A percentile compares a stretch with the other conserved stretches of the same genome.
phyloP scores from a whole-genome alignment of 92 coral and sea anemone genomes.

The Blastomussa wellsi region DNA sequence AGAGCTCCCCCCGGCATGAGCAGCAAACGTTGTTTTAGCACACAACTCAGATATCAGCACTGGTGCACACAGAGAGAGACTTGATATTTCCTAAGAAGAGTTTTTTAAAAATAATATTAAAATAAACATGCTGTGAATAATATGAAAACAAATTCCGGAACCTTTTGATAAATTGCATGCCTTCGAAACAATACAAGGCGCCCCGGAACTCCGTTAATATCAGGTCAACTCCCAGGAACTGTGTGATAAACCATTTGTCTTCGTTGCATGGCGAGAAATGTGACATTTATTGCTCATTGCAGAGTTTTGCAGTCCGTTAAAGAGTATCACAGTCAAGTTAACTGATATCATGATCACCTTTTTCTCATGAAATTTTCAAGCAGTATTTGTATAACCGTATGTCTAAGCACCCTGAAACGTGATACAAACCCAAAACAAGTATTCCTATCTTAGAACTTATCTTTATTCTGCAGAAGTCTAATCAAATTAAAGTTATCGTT shows the following conservation, averaged over 20 bases:
- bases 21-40: not conserved
- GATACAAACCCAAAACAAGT: not conserved
- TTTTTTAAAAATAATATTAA: not conserved
- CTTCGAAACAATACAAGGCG: not conserved
- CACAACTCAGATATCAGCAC: not conserved
- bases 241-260: not conserved
- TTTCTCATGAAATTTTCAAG: not conserved
- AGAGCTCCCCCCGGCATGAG: not conserved
- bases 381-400: not conserved
- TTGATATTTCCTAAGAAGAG: not conserved
- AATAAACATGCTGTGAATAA: not conserved
- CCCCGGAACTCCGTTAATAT: not conserved
- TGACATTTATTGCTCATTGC: not conserved
- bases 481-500: not conserved
- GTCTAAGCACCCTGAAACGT: not conserved
- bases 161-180: not conserved
- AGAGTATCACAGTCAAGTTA: not conserved
- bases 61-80: not conserved
- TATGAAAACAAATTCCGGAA: slow-evolving; percentile 30
- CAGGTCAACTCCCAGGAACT: slow-evolving; percentile 6
- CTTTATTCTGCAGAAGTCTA: not conserved
- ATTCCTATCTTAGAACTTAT: not conserved
- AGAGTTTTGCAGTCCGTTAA: not conserved
- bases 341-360: not conserved
- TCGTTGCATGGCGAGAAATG: not conserved